A percentile compares a stretch with the other conserved stretches of the same genome.
Conservation (phyloP, 2,113 vertebrate genomes). For the Coptodon bakossiorum region DNA sequence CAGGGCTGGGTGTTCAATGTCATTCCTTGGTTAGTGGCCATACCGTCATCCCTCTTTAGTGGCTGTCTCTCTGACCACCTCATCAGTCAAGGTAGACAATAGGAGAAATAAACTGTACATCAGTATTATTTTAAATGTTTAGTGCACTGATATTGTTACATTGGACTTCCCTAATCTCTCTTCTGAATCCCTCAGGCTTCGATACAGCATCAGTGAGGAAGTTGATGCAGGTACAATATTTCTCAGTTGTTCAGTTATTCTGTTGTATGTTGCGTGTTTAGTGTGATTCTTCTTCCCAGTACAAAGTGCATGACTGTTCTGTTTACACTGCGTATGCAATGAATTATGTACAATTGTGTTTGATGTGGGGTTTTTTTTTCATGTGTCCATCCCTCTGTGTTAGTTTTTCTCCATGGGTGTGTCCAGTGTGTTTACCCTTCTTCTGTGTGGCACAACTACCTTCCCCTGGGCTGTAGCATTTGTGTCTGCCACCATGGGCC, state of each 20-base stretch:
- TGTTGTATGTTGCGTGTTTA: not conserved
- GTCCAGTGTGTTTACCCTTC: conserved; percentile 84
- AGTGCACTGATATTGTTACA: not conserved
- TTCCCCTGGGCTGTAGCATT: conserved; percentile 83
- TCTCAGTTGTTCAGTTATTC: not conserved
- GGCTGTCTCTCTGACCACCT: conserved; percentile 90
- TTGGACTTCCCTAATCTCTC: not conserved
- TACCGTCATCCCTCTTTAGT: conserved; percentile 84
- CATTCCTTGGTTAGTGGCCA: conserved; percentile 92
- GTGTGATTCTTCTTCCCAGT: not conserved
- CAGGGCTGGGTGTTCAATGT: conserved; percentile 98
- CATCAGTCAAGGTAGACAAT: conserved; percentile 80
- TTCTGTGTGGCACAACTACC: conserved; percentile 81
- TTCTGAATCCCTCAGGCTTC: conserved; percentile 72
- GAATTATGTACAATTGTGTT: not conserved
- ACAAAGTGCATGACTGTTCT: not conserved
- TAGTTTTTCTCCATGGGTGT: conserved; percentile 90
- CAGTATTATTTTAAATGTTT: not conserved
- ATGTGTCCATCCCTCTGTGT: not conserved
- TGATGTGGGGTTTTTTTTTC: rapidly evolving
- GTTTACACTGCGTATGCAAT: not conserved
- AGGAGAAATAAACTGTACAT: not conserved
- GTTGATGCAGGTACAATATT: conserved; percentile 86
- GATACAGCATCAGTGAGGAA: conserved; percentile 86
- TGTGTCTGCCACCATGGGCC: conserved; percentile 83